phyloP scores from a whole-genome alignment of 2,888 invertebrate species.

The Sarcophaga variegata region DNA sequence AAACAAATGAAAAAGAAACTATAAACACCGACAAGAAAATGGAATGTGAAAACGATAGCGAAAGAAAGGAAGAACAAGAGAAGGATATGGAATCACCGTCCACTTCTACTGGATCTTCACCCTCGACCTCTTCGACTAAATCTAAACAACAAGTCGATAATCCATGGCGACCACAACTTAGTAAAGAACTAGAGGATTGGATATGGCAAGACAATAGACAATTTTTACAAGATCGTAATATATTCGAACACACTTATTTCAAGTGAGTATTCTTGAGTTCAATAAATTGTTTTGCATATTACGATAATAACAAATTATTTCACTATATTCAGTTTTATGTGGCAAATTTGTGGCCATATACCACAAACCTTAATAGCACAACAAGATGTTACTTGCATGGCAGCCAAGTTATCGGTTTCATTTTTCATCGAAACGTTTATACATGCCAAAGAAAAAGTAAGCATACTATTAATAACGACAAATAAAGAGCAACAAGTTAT shows the following conservation, averaged over 20 bases:
- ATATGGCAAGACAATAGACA: slow-evolving; percentile 99
- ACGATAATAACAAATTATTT: background rate
- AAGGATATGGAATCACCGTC: slow-evolving; percentile 60
- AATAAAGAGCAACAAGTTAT: too few species aligned
- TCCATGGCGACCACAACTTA: slow-evolving; percentile 76
- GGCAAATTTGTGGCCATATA: slow-evolving; percentile 96
- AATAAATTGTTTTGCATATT: background rate
- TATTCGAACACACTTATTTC: slow-evolving; percentile 97
- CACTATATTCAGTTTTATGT: slow-evolving; percentile 91
- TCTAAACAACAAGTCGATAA: slow-evolving; percentile 64
- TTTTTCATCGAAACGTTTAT: slow-evolving; percentile 98
- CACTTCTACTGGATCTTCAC: slow-evolving; percentile 51
- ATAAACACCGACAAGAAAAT: slow-evolving; percentile 55
- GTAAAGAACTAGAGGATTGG: slow-evolving; percentile 92
- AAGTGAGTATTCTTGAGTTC: slow-evolving; percentile 84
- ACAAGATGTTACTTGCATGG: slow-evolving; percentile 91
- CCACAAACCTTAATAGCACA: slow-evolving; percentile 93
- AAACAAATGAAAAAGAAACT: slow-evolving; percentile 46
- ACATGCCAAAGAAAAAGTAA: slow-evolving; percentile 96
- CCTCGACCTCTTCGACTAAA: slow-evolving; percentile 71
- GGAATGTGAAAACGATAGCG: slow-evolving; percentile 37
- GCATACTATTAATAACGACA: slow-evolving; percentile 4
- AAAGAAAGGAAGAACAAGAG: slow-evolving; percentile 53
- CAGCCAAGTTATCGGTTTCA: slow-evolving; percentile 93
- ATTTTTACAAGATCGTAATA: slow-evolving; percentile 96